A percentile compares a stretch with the other conserved stretches of the same genome.
These are phyloP conservation scores for Drosophila baimaii DNA, from an alignment of 1,140 invertebrate species.

Conservation along the genomic window DNA sequence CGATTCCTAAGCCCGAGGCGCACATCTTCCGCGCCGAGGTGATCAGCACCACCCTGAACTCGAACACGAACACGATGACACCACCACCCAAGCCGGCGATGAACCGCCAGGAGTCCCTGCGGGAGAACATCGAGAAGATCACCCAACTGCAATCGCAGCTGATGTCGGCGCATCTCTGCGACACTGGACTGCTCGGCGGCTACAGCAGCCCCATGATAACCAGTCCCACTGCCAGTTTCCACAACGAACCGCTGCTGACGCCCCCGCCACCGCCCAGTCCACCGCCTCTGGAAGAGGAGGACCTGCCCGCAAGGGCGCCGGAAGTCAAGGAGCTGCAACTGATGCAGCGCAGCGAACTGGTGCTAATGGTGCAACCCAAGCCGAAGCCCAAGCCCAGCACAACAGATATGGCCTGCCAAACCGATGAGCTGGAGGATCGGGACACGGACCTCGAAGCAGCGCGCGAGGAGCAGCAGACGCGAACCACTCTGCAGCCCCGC, in stretches of 20 bases:
- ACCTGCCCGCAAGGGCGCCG: constrained; percentile 12
- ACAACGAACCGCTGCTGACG: constrained; percentile 14
- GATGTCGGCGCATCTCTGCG: constrained; percentile 80
- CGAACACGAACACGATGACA: constrained; percentile 40
- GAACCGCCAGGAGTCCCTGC: constrained; percentile 76
- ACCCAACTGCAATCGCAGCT: constrained; percentile 82
- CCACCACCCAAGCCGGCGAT: constrained; percentile 52
- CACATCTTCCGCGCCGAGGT: constrained; percentile 78
- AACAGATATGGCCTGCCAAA: constrained; percentile 87
- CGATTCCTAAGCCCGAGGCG: constrained; percentile 43
- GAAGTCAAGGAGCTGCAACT: constrained; percentile 84
- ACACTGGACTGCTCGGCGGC: constrained; percentile 47
- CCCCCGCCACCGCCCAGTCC: constrained; percentile 37
- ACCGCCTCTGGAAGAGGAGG: constrained; percentile 17
- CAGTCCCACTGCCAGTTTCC: constrained; percentile 40
- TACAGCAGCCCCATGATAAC: constrained; percentile 42
- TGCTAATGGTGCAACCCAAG: constrained; percentile 86
- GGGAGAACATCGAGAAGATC: constrained; percentile 84
- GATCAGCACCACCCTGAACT: constrained; percentile 72
- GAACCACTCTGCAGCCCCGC: constrained; percentile 81
- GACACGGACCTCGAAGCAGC: constrained; percentile 58
- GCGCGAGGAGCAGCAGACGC: constrained; percentile 65
- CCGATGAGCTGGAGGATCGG: constrained; percentile 84
- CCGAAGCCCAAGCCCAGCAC: constrained; percentile 86
- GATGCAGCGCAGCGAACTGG: constrained; percentile 87